Evolutionary conservation across 2,797 vertebrate genomes (phyloP).

Genomic region (Premnoplex brunnescens): DNA sequence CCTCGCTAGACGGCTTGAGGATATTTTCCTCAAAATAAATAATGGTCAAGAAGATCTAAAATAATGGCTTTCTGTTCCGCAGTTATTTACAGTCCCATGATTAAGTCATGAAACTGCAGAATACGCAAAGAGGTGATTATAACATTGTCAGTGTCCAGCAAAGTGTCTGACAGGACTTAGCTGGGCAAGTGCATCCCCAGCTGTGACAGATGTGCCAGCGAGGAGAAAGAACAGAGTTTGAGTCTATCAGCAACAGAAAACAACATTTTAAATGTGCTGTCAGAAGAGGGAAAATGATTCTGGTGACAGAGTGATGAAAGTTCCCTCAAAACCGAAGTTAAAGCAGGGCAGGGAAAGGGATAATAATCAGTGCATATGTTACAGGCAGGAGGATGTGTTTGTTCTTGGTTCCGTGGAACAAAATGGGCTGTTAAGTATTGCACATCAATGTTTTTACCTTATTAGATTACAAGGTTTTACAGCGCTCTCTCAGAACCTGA

Average conservation of each 20-base stretch:
- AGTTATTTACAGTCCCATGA: conserved; percentile 20
- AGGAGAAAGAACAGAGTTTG: neutral
- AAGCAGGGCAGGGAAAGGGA: neutral
- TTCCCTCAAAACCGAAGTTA: neutral
- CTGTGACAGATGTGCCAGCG: neutral
- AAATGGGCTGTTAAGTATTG: neutral
- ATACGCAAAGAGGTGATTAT: conserved; percentile 6
- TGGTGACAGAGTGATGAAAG: neutral
- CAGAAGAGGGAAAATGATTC: neutral
- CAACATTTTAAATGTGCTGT: neutral
- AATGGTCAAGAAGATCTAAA: conserved; percentile 36
- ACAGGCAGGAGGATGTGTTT: neutral
- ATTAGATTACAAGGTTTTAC: conserved; percentile 9
- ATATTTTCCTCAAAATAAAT: conserved; percentile 51
- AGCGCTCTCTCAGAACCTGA: neutral
- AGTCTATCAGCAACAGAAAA: neutral
- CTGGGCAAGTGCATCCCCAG: neutral
- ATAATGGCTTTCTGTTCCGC: conserved; percentile 6
- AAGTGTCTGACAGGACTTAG: neutral
- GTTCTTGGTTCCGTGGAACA: neutral
- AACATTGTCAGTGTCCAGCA: neutral
- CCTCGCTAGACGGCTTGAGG: neutral
- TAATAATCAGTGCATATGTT: neutral
- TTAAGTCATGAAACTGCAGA: conserved; percentile 15
- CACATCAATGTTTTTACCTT: neutral